These are phyloP conservation scores for Metalampra italica DNA, from an alignment of 2,888 invertebrate species.

Conservation along the genomic window DNA sequence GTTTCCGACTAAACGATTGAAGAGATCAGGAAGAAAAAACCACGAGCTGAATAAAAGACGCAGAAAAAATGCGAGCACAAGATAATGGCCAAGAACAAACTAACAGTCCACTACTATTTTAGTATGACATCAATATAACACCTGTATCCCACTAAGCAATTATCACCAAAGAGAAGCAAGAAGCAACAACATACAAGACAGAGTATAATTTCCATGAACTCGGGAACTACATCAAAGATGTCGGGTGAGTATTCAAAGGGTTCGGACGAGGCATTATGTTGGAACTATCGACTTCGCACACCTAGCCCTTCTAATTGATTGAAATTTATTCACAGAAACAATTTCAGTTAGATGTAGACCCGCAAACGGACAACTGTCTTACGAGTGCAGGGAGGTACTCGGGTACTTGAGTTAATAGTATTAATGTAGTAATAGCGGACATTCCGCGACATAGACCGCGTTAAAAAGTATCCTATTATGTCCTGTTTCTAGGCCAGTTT, in stretches of 20 bases:
- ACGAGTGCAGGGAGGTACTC: conserved; percentile 25
- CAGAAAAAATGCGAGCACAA: too few relatives aligned
- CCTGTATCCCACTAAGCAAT: not conserved
- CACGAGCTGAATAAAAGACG: too few relatives aligned
- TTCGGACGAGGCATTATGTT: conserved; percentile 49
- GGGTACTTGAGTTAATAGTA: conserved; percentile 13
- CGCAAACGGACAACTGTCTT: conserved; percentile 33
- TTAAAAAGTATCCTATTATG: too few relatives aligned
- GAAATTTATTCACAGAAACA: conserved; percentile 65
- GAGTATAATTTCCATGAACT: conserved; percentile 18
- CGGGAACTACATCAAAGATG: conserved; percentile 56
- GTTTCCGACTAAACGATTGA: too few relatives aligned
- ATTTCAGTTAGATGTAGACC: conserved; percentile 39
- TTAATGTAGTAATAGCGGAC: too few relatives aligned
- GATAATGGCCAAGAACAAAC: not conserved
- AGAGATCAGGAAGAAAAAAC: too few relatives aligned
- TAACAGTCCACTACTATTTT: not conserved
- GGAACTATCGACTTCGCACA: conserved; percentile 44
- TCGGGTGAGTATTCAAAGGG: conserved; percentile 64
- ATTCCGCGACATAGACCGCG: too few relatives aligned
- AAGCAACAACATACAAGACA: conserved; percentile 2
- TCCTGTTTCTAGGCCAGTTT: too few relatives aligned
- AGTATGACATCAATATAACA: not conserved
- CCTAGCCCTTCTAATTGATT: conserved; percentile 61
- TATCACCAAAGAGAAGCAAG: not conserved